These are phyloP conservation scores for Nothura maculosa DNA, from an alignment of 2,797 vertebrate genomes.

Conservation along the genomic window DNA sequence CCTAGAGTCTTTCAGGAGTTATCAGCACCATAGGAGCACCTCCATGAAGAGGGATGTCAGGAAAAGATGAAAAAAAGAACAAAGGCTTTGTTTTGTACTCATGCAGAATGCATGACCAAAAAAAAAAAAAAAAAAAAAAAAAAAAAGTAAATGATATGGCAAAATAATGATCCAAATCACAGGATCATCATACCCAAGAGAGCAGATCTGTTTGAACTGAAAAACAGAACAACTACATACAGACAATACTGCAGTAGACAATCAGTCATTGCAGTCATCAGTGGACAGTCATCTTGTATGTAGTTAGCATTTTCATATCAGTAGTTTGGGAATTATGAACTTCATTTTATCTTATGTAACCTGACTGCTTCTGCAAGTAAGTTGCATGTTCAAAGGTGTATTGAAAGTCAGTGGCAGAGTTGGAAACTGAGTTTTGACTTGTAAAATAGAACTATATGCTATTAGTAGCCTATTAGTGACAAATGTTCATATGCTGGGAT, in stretches of 20 bases:
- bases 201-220: not conserved
- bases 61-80: not conserved
- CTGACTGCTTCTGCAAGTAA: not conserved
- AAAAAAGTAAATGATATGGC: not conserved
- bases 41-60: not conserved
- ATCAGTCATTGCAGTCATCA: not conserved
- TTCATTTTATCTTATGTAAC: not conserved
- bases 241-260: not conserved
- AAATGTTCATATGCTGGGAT: not conserved
- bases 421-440: slow-evolving; percentile 10
- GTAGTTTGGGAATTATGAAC: not conserved
- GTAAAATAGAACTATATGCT: not conserved
- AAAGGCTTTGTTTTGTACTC: not conserved
- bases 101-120: not conserved
- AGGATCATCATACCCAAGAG: not conserved
- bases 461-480: not conserved
- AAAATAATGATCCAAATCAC: not conserved
- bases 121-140: not conserved
- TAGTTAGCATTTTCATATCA: not conserved
- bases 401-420: not conserved
- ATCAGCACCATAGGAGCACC: not conserved
- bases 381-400: not conserved
- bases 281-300: not conserved
- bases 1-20: not conserved
- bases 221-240: not conserved